Evolutionary conservation across 1,140 invertebrate species (phyloP).

Genomic region (Bombus sylvicola): DNA sequence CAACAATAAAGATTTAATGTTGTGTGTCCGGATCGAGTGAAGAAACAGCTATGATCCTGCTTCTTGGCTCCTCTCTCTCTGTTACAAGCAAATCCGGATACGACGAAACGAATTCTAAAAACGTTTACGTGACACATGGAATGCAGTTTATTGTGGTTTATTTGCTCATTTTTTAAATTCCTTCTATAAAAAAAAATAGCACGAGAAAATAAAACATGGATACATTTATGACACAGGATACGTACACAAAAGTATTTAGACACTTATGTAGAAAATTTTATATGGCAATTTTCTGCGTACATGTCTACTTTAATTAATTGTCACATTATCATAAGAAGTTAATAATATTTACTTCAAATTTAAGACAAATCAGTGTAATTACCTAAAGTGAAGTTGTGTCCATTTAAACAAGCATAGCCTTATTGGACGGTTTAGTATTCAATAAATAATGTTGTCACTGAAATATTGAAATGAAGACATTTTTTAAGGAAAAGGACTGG

Average conservation of each 20-base stretch:
- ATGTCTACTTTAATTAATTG: too few relatives aligned
- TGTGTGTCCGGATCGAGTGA: background rate
- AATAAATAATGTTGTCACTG: background rate
- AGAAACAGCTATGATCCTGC: background rate
- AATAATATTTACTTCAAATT: too few relatives aligned
- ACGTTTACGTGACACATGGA: background rate
- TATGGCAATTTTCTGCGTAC: too few relatives aligned
- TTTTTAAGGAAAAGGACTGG: background rate
- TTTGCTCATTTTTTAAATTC: background rate
- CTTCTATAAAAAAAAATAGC: background rate
- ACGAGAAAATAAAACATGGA: background rate
- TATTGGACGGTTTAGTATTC: too few relatives aligned
- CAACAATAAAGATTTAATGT: constrained; percentile 50
- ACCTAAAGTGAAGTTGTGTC: too few relatives aligned
- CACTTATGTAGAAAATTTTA: too few relatives aligned
- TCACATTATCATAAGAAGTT: too few relatives aligned
- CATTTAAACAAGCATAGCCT: too few relatives aligned
- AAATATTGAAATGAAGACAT: background rate
- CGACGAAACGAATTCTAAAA: background rate
- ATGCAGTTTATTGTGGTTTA: background rate
- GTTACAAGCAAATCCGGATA: background rate
- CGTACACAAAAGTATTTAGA: too few relatives aligned
- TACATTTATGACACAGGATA: background rate
- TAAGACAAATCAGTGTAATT: too few relatives aligned
- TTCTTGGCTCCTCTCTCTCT: background rate